phyloP scores from a whole-genome alignment of 2,888 invertebrate genomes.

The Eucera pruinosa region DNA sequence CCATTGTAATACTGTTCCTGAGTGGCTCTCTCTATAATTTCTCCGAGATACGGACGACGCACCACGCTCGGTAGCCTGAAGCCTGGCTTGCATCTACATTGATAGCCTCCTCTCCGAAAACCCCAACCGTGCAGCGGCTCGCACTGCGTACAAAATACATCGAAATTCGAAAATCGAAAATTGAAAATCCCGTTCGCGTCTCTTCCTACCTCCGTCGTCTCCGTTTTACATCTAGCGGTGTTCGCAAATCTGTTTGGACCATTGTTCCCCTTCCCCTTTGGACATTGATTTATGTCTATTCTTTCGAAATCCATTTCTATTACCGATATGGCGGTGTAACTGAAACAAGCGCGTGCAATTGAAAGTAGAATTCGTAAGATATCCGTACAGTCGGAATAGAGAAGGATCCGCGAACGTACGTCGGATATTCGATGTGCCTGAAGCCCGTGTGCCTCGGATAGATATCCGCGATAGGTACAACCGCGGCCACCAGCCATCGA shows the following conservation, averaged over 20 bases:
- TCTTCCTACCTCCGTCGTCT: constrained; percentile 92
- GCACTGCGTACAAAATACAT: constrained; percentile 87
- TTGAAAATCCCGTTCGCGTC: too few relatives aligned
- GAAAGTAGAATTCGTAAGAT: neutral
- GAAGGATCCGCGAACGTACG: constrained; percentile 86
- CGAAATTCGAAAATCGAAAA: neutral
- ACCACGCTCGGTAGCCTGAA: constrained; percentile 94
- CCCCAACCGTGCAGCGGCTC: constrained; percentile 99
- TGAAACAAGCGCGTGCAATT: constrained; percentile 75
- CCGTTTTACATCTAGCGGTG: constrained; percentile 95
- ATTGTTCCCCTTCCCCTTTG: constrained; percentile 93
- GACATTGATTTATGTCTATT: constrained; percentile 99
- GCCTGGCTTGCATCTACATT: constrained; percentile 96
- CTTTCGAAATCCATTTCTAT: constrained; percentile 98
- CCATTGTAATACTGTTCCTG: constrained; percentile 96
- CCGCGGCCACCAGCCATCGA: constrained; percentile 97
- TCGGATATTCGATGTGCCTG: constrained; percentile 96
- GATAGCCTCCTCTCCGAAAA: constrained; percentile 97
- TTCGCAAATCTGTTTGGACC: constrained; percentile 95
- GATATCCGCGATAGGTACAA: constrained; percentile 97
- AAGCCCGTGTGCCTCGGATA: constrained; percentile 97
- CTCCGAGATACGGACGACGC: constrained; percentile 95
- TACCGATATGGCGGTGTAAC: constrained; percentile 96
- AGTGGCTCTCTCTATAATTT: constrained; percentile 96
- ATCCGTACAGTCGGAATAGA: too few relatives aligned